Percentiles rank a stretch among this genome's conserved stretches.
Evolutionary conservation across 1,140 invertebrate species (phyloP).

Genomic region (Drosophila repletoides): DNA sequence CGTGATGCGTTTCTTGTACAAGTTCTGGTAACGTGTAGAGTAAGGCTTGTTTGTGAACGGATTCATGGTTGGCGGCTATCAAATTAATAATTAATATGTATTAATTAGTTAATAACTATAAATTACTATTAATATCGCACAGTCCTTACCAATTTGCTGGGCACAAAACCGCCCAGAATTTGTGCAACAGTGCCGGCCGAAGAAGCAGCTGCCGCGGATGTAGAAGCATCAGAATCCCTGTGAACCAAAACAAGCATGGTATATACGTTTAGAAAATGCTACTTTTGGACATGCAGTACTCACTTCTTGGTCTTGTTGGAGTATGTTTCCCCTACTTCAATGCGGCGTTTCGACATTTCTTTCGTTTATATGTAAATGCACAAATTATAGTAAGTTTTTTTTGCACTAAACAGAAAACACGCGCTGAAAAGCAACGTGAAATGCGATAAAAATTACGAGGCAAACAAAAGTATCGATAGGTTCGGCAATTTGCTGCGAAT

Average conservation of each 20-base stretch:
- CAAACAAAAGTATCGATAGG: constrained; percentile 5
- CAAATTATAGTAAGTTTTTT: constrained; percentile 27
- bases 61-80: constrained; percentile 84
- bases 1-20: constrained; percentile 93
- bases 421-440: constrained; percentile 68
- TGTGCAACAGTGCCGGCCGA: constrained; percentile 69
- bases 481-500: neutral
- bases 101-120: neutral
- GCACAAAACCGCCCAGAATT: constrained; percentile 82
- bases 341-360: constrained; percentile 90
- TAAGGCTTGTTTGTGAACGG: constrained; percentile 89
- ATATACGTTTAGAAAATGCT: neutral
- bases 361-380: constrained; percentile 1
- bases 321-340: constrained; percentile 92
- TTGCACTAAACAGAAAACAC: constrained; percentile 59
- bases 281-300: constrained; percentile 61
- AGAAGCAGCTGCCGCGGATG: constrained; percentile 66
- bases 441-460: constrained; percentile 28
- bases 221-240: constrained; percentile 51
- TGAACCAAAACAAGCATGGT: neutral
- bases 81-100: neutral
- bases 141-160: constrained; percentile 68
- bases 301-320: constrained; percentile 88
- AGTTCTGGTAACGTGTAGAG: constrained; percentile 91
- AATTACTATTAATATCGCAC: neutral